Conservation (phyloP, 2,888 invertebrate species). For the Tetramorium bicarinatum region DNA sequence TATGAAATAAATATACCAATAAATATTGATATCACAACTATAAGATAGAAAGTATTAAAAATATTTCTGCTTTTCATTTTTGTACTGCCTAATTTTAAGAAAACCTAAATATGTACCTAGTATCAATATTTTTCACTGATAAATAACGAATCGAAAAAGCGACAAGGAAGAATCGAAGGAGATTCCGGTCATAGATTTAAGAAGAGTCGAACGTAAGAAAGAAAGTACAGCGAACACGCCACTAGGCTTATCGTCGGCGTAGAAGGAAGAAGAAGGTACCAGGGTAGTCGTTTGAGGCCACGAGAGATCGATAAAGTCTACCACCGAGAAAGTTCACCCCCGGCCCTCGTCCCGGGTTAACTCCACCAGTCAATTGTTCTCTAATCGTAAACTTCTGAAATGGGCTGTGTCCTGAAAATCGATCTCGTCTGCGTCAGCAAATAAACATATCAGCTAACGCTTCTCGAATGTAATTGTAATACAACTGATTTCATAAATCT, state of each 20-base stretch:
- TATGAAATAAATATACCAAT: not conserved
- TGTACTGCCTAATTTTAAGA: not conserved
- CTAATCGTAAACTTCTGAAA: constrained; percentile 76
- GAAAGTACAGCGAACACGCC: constrained; percentile 66
- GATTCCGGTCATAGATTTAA: constrained; percentile 62
- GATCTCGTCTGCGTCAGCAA: constrained; percentile 65
- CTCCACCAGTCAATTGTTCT: constrained; percentile 77
- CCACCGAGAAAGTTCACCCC: constrained; percentile 74
- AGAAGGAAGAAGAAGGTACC: constrained; percentile 77
- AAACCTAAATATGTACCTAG: not conserved
- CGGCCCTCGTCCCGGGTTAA: constrained; percentile 71
- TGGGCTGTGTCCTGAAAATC: constrained; percentile 70
- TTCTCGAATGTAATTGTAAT: constrained; percentile 32
- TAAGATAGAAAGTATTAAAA: not conserved
- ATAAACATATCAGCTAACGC: constrained; percentile 55
- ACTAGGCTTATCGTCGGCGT: constrained; percentile 68
- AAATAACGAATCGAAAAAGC: constrained; percentile 19
- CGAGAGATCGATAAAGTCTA: constrained; percentile 78
- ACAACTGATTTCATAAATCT: constrained; percentile 21
- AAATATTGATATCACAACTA: not conserved
- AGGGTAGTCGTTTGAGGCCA: constrained; percentile 76
- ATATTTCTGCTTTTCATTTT: not conserved
- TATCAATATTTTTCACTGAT: not conserved
- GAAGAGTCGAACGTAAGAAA: constrained; percentile 63
- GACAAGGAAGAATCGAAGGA: not conserved